Evolutionary conservation across 2,113 vertebrate species (phyloP), one percentile per base, ranked within the genome.

Genomic region (Garra rufa): DNA sequence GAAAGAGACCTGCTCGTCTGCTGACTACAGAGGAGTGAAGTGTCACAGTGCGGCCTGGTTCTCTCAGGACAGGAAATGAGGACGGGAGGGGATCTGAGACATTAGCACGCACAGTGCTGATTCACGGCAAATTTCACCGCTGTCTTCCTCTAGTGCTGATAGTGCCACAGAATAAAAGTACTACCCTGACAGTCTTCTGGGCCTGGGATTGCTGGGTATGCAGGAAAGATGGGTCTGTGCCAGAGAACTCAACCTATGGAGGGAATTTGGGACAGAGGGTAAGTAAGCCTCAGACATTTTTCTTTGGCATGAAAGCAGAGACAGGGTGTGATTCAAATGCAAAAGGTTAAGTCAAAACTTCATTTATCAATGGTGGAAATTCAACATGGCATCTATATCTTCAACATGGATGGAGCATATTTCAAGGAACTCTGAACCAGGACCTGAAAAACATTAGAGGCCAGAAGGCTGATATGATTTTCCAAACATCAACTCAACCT

Each of bases 31-130:
- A 50, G 75, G 26, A 71, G 59, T 69, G 82, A 59, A 85, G 69
- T 26, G 30, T 48, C 76, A 75, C 28, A 77, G 55, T 34, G 5
- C n/a, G 24, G 48, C 65, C 50, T 55, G 43, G 71, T 82, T 71
- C 71, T 76, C 48, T 52, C 70, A 84, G 73, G 75, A n/a, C 55
- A 81, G 77, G 61, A 84, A 81, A 15, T 81, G 71, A n/a, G 69
- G 55, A 10, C 15, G 55, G 26, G 57, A 73, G 17, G 13, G 15
- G 38, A 83, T 59, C 81, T 73, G 65, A 83, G 78, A 69, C 65
- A 74, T 83, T 71, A 74, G 24, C 52, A 44, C 81, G 41, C 52
- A 44, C 70, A 28, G 52, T 74, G 67, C 69, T 43, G 67, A 70
- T 28, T 57, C 81, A 83, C 41, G 6, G 69, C 21, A 43, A 41